Evolutionary conservation across 2,797 vertebrate genomes (phyloP).

Genomic region (Sylvilagus floridanus): DNA sequence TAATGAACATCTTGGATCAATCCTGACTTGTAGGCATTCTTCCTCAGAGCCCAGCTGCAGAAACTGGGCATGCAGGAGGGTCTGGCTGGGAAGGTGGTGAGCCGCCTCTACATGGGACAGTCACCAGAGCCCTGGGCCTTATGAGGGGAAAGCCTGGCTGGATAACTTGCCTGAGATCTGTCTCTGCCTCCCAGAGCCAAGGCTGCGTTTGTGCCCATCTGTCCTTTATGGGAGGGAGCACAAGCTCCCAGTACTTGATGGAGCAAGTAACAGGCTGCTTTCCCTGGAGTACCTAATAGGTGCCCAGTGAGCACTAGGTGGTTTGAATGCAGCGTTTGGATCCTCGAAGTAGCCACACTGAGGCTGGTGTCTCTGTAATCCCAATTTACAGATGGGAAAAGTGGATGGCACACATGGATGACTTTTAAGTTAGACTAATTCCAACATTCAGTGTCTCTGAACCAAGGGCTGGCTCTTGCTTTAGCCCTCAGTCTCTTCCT

Average conservation of each 20-base stretch:
- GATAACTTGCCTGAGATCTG: not conserved
- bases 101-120: not conserved
- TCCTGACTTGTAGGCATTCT: not conserved
- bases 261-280: not conserved
- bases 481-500: too few relatives aligned
- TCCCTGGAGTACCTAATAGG: not conserved
- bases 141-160: not conserved
- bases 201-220: too few relatives aligned
- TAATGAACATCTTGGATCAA: not conserved
- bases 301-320: too few relatives aligned
- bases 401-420: not conserved
- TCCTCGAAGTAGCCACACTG: not conserved
- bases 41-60: not conserved
- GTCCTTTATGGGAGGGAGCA: not conserved
- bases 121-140: not conserved
- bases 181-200: not conserved
- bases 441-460: not conserved
- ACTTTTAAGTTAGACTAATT: not conserved
- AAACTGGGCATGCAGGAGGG: not conserved
- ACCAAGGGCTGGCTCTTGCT: not conserved
- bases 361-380: not conserved
- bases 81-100: not conserved
- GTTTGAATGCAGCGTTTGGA: not conserved
- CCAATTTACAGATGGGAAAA: not conserved
- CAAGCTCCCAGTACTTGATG: not conserved